Evolutionary conservation across 2,797 vertebrate genomes (phyloP).

Genomic region (Arctocebus calabarensis): DNA sequence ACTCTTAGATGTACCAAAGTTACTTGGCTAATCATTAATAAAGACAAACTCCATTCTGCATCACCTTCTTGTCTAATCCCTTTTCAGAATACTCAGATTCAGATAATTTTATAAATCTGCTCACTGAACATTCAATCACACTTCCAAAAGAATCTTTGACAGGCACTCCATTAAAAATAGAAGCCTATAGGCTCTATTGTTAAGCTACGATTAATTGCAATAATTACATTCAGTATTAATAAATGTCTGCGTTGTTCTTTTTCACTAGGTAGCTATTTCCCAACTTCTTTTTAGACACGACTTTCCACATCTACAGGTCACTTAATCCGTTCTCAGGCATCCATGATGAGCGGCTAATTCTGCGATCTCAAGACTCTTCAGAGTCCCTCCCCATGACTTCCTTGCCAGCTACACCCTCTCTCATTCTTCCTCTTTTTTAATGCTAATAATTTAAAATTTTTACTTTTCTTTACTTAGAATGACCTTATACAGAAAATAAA

Average conservation of each 20-base stretch:
- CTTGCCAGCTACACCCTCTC: not conserved
- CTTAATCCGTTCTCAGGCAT: not conserved
- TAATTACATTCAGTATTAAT: not conserved
- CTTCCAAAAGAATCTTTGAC: not conserved
- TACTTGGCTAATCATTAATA: not conserved
- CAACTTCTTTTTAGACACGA: not conserved
- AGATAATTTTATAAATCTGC: not conserved
- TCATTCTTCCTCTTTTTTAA: not conserved
- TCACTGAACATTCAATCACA: not conserved
- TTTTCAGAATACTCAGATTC: conserved; percentile 1
- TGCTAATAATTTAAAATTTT: not conserved
- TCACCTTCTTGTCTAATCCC: not conserved
- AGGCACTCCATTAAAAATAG: not conserved
- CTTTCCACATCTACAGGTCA: not conserved
- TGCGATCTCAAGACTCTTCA: not conserved
- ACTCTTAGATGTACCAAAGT: not conserved
- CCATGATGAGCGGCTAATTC: not conserved
- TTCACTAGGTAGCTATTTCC: not conserved
- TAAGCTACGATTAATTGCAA: not conserved
- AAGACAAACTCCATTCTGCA: not conserved
- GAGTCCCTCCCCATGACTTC: not conserved
- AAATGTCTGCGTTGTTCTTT: not conserved
- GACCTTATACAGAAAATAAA: not conserved
- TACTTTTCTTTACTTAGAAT: conserved; percentile 38
- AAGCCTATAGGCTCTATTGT: not conserved